phyloP scores from a whole-genome alignment of 2,888 invertebrate genomes.

The Eupithecia vulgata region DNA sequence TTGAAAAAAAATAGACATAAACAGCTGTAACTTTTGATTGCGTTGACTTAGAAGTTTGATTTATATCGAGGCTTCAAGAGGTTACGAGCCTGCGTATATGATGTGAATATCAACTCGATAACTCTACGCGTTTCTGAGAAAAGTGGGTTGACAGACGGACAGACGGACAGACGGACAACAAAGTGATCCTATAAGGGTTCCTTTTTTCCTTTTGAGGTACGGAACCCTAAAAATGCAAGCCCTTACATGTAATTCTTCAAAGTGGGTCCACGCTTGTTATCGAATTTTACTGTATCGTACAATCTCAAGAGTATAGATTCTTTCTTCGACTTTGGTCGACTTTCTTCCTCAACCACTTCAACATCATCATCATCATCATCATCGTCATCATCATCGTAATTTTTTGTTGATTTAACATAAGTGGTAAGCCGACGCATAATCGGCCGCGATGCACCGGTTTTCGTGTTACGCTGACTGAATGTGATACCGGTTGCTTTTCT shows the following conservation, averaged over 20 bases:
- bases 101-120: too few species aligned
- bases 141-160: too few species aligned
- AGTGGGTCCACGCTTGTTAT: conserved; percentile 53
- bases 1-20: too few species aligned
- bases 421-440: conserved; percentile 50
- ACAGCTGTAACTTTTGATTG: too few species aligned
- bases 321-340: neutral
- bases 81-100: too few species aligned
- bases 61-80: too few species aligned
- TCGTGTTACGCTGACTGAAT: neutral
- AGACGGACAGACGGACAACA: too few species aligned
- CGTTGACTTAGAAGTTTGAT: too few species aligned
- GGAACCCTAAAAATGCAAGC: too few species aligned
- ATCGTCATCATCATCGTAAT: neutral
- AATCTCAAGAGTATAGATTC: neutral
- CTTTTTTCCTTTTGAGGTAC: too few species aligned
- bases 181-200: too few species aligned
- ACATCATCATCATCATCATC: neutral
- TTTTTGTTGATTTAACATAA: conserved; percentile 36
- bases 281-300: conserved; percentile 34
- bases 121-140: too few species aligned
- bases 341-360: neutral
- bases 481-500: neutral
- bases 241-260: conserved; percentile 68
- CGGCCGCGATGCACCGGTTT: neutral